phyloP scores from a whole-genome alignment of 2,113 vertebrate species.

The Eubucco bourcierii region DNA sequence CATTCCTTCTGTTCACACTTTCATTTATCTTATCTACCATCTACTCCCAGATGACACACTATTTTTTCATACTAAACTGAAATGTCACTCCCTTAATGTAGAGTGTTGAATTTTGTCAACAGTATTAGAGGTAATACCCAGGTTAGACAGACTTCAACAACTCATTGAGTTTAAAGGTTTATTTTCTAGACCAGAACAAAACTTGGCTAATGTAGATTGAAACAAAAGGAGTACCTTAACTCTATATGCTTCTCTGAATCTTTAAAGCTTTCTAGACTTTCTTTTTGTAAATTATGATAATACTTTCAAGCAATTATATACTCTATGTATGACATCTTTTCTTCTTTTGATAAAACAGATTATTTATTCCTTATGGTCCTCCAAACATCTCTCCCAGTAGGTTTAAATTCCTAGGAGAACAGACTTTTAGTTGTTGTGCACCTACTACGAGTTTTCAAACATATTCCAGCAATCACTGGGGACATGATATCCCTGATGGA shows the following conservation, averaged over 20 bases:
- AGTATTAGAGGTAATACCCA: neutral
- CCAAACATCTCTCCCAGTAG: neutral
- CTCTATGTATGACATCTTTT: neutral
- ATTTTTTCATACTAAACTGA: too few relatives aligned
- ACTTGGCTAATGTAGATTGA: neutral
- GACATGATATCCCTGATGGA: neutral
- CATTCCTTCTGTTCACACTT: too few relatives aligned
- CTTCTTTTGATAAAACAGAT: neutral
- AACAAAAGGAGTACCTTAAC: neutral
- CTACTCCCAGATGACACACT: too few relatives aligned
- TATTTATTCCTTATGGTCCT: neutral
- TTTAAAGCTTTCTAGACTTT: neutral
- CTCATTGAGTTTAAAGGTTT: neutral
- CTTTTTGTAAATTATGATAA: neutral
- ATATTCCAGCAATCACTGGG: neutral
- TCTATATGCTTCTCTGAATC: neutral
- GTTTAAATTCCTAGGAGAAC: neutral
- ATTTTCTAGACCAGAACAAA: neutral
- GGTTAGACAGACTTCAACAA: neutral
- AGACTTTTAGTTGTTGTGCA: neutral
- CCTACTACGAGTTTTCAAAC: neutral
- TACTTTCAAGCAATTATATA: neutral
- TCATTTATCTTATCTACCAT: too few relatives aligned
- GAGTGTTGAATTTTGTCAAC: neutral
- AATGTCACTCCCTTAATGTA: too few relatives aligned